Evolutionary conservation across 2,888 invertebrate genomes (phyloP), one percentile per base, ranked within the genome.

Genomic region (Oscheius sp.): DNA sequence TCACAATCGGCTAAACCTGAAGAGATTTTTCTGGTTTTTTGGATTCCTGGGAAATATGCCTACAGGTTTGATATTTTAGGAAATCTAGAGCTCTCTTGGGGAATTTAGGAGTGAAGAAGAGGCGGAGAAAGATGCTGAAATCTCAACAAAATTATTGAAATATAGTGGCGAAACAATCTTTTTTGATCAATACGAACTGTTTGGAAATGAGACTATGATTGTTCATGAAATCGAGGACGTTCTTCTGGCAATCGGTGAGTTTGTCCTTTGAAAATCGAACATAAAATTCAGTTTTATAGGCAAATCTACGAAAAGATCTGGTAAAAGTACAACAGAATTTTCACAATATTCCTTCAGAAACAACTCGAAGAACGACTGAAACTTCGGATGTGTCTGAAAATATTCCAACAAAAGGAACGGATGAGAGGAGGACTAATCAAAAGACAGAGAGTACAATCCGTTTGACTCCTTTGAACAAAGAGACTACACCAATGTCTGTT

Each of bases 1-100:
- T n/a, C 34, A 6, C 20, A n/a, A 20, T 31, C 33, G 23, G 34
- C 20, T 17, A 34, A 34, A 23, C 37, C 55, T 2, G 34, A n/a
- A 15, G 17, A 31, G 8, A 17, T 5, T 0, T 12, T 34, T 20
- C 5, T 55, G 10, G 23, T 33, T 34, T 2, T 55, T n/a, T 55
- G 55, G 55, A 15, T 55, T n/a, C 55, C 55, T 5, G 55, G 55
- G 17, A 17, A 17, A 6, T 55, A 33, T 34, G 33, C 55, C 17
- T 55, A 55, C 20, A 55, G 55, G 55, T 55, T 15, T 34, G 5
- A 17, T 33, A 55, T 15, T 33, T 53, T 20, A n/a, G 12, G 20
- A 27, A 33, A 2, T 55, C 10, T 33, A 12, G 31, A 12, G 20
- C 29, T 23, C 29, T 48, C 48, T 20, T 27, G 5, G 6, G 4